These are phyloP conservation scores for Diplogasteroides magnus DNA, from an alignment of 1,140 invertebrate genomes.

Conservation along the genomic window DNA sequence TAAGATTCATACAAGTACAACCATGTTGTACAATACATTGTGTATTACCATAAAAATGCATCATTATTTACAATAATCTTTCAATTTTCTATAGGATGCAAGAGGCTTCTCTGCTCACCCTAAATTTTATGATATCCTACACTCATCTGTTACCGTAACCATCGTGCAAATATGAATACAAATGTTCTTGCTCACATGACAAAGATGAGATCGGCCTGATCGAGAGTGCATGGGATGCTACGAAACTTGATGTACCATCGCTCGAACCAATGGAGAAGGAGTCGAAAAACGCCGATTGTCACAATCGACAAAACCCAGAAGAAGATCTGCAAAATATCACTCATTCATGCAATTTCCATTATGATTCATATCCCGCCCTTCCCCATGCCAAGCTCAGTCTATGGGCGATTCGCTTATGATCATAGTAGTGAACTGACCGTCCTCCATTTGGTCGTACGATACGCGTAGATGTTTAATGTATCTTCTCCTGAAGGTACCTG, in stretches of 20 bases:
- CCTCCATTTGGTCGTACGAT: neutral
- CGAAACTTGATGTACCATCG: constrained; percentile 5
- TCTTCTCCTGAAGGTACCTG: neutral
- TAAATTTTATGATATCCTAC: neutral
- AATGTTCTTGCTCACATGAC: constrained; percentile 4
- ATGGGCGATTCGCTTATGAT: too few species aligned
- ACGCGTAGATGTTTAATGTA: neutral
- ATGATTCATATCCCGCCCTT: too few species aligned
- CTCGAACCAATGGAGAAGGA: constrained; percentile 10
- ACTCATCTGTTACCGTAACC: neutral
- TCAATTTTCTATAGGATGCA: constrained; percentile 3
- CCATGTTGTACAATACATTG: too few species aligned
- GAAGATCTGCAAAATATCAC: neutral
- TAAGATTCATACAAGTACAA: too few species aligned
- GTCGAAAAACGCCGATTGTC: constrained; percentile 7
- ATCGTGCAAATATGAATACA: constrained; percentile 1
- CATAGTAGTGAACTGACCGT: too few species aligned
- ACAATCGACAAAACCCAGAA: constrained; percentile 4
- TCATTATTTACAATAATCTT: neutral
- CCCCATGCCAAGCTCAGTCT: too few species aligned
- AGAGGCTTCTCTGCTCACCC: neutral
- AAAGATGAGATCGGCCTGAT: constrained; percentile 8
- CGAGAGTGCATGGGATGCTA: constrained; percentile 4
- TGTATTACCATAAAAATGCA: neutral
- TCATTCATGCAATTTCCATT: neutral